Base-by-base conservation (phyloP, 2,797 vertebrate genomes). In the Vultur gryphus region DNA sequence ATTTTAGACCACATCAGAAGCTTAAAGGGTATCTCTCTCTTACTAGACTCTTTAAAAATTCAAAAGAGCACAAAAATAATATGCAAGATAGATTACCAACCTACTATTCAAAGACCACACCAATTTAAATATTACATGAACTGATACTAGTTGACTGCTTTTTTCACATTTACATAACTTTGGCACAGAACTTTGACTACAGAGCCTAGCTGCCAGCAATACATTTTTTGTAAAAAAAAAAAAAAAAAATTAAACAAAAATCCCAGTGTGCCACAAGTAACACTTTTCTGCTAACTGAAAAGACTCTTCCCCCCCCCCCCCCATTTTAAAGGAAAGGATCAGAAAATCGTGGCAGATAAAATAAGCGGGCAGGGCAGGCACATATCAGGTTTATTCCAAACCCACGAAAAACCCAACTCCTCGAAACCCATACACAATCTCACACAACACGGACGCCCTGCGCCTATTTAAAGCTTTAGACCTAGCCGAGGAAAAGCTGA, bases 341-440 rank as follows among this genome's bases (percentile, higher is more conserved):
- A 44, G 14, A 59, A 78, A 82, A 39, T 5, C 7, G 31, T 18
- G 35, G 26, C n/a, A 43, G 58, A 76, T 20, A 9, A 55, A 76
- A 16, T 5, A 43, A 46, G 19, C 0, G 6, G 14, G 24, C 37
- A 75, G 18, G 29, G 23, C 5, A 78, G 20, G 21, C 23, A 0
- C 35, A 26, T 1, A 10, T 5, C 69, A 76, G 57, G 6, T 37
- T 90, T 64, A 86, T 19, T 69, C 29, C 65, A 13, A 78, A 35
- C 13, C 46, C 37, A 37, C 37, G 37, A n/a, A 37, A 51, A 24
- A 6, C 4, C 2, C 65, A 43, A 28, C 13, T 49, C 11, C 41
- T 44, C 35, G 15, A 59, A 55, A 84, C 43, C 5, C 18, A 46
- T 0, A 15, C 2, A 13, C 7, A 46, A 5, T 8, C 41, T 51